Evolutionary conservation across 2,113 vertebrate genomes (phyloP).

Genomic region (Mobula birostris): DNA sequence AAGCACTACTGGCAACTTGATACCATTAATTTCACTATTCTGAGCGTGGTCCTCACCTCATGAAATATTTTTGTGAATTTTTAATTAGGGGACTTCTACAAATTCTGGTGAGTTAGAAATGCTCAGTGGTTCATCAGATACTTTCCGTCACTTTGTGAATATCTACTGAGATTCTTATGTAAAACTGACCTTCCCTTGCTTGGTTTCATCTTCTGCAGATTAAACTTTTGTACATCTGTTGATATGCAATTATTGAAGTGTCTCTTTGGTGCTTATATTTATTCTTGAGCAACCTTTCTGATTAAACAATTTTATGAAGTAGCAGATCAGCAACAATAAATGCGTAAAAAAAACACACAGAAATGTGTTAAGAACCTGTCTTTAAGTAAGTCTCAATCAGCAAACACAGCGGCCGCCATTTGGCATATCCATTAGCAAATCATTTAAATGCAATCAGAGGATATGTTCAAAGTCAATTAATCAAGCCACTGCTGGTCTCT

Average conservation of each 20-base stretch:
- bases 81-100: background rate
- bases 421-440: background rate
- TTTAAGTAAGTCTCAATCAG: background rate
- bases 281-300: background rate
- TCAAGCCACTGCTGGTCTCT: background rate
- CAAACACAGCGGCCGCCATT: background rate
- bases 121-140: background rate
- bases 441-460: background rate
- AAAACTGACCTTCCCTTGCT: background rate
- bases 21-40: background rate
- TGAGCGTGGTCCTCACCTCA: background rate
- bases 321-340: slow-evolving; percentile 3
- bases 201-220: background rate
- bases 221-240: background rate
- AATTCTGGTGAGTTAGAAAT: background rate
- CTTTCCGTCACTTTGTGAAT: background rate
- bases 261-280: background rate
- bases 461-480: background rate
- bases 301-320: background rate
- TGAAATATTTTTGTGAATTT: background rate
- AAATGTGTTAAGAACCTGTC: background rate
- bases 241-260: background rate
- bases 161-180: background rate
- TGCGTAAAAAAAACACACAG: background rate
- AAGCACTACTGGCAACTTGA: background rate